Base-by-base conservation (phyloP, 2,797 vertebrate genomes). In the Acanthornis magna region DNA sequence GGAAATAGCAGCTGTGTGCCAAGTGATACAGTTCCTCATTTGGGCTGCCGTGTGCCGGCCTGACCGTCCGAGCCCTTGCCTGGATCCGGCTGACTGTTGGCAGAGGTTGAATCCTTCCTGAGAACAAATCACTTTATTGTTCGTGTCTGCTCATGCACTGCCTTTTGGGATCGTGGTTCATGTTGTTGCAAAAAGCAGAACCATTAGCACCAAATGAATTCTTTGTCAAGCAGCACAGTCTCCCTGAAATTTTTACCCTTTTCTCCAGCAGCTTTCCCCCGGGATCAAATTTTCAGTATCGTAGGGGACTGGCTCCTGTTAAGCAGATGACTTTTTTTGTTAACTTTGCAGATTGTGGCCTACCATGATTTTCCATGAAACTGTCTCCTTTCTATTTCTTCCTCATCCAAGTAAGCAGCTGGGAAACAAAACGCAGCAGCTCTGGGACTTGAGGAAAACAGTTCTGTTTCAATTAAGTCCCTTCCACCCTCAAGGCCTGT, bases 111-210 rank as follows among this genome's bases (percentile, higher is more conserved):
- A 95, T 86, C 85, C 74, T 93, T 89, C 93, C 85, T 73, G 89
- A 91, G 95, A 97, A 97, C 96, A 97, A 94, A 94, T 94, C 76
- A 17, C 73, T 60, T 48, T 77, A 94, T 96, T 97, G 95, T 97
- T 94, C 25, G 1, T 73, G 73, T n/a, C 76, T 89, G 95, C 66
- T 95, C 90, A 81, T 61, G 90, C 67, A 10, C 76, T 95, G 95
- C 93, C 79, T 90, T 93, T 95, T 38, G 77, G 94, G 84, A 93
- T 34, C 0, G 1, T 91, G 85, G 30, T 89, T 94, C 57, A 3
- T 80, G 86, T 94, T 92, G 91, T 92, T 76, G 92, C 90, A 90
- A 95, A 91, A 55, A 96, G 81, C 65, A 57, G 74, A 84, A 70
- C 79, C 50, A 65, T 92, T 88, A 84, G 74, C 74, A 58, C 58